Percentiles rank a stretch among this genome's conserved stretches.
Conservation (phyloP, 2,888 invertebrate genomes). For the Melipona beecheii region DNA sequence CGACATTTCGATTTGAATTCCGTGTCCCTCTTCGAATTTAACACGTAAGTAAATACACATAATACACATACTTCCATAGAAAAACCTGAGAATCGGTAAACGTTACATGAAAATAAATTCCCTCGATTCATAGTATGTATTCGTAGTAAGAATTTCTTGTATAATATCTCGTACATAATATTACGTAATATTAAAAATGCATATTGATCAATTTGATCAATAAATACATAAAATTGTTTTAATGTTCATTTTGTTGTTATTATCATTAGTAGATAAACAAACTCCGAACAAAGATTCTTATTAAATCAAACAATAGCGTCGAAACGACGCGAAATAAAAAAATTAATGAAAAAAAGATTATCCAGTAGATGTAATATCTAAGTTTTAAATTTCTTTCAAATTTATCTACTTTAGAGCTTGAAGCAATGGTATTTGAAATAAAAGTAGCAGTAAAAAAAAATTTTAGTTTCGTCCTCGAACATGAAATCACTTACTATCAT, state of each 20-base stretch:
- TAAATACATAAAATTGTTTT: neutral
- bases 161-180: neutral
- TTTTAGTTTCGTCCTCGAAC: constrained; percentile 26
- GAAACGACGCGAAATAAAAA: neutral
- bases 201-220: neutral
- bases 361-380: neutral
- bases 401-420: neutral
- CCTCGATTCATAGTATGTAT: neutral
- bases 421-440: neutral
- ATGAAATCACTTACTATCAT: neutral
- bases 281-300: neutral
- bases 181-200: neutral
- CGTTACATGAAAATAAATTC: neutral
- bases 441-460: neutral
- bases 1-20: neutral
- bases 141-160: neutral
- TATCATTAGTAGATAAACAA: too few relatives aligned
- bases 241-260: neutral
- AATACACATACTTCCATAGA: neutral
- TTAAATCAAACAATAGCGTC: neutral
- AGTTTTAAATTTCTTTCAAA: neutral
- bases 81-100: neutral
- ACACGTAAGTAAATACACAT: neutral
- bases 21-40: neutral
- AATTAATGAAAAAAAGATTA: neutral